phyloP scores from a whole-genome alignment of 2,888 invertebrate species.

The Tenthredo mesomela region DNA sequence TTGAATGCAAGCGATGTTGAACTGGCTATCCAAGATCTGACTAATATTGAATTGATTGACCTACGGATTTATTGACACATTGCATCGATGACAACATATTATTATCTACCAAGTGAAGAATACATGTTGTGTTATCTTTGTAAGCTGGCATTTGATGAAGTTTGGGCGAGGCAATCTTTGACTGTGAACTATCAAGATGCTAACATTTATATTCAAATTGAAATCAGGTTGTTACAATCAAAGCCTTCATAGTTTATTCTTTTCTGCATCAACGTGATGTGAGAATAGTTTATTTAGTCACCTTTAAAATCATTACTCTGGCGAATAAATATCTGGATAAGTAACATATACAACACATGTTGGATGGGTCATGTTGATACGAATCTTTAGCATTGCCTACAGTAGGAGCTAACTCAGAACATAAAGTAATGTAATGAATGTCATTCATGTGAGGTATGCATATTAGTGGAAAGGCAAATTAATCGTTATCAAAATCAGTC shows the following conservation, averaged over 20 bases:
- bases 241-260: background rate
- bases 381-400: background rate
- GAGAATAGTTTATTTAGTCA: background rate
- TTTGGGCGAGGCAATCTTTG: background rate
- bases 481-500: background rate
- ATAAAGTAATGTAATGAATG: background rate
- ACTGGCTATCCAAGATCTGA: background rate
- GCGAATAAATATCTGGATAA: background rate
- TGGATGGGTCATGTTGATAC: background rate
- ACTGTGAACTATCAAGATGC: background rate
- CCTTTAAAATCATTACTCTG: background rate
- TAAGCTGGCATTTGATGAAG: background rate
- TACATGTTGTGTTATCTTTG: slow-evolving; percentile 1
- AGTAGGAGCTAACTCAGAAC: background rate
- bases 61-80: background rate
- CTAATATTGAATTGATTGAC: background rate
- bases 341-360: background rate
- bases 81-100: slow-evolving; percentile 2
- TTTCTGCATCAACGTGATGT: background rate
- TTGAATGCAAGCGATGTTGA: background rate
- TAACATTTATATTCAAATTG: background rate
- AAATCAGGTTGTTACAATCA: background rate
- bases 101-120: background rate
- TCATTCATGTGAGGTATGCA: background rate
- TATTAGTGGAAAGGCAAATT: background rate